A percentile compares a stretch with the other conserved stretches of the same genome.
These are phyloP conservation scores for Gryon sp. DNA, from an alignment of 1,140 invertebrate species.

Conservation along the genomic window DNA sequence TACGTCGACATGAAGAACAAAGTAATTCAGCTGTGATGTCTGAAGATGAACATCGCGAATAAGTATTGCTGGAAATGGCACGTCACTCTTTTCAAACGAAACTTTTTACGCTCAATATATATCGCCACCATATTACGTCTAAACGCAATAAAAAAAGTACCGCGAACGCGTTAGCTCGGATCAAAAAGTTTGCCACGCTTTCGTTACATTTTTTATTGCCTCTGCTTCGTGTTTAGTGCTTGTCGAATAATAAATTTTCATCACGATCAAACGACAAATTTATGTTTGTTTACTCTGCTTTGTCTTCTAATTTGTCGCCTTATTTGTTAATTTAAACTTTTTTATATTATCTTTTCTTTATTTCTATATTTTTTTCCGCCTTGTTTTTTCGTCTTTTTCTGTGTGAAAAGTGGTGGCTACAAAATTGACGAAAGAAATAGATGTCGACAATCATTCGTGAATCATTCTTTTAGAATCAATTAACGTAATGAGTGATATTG, in stretches of 20 bases:
- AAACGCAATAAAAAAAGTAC: constrained; percentile 37
- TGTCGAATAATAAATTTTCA: constrained; percentile 27
- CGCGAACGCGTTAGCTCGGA: constrained; percentile 27
- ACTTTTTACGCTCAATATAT: constrained; percentile 46
- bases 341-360: neutral
- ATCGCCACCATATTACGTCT: constrained; percentile 29
- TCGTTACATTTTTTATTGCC: constrained; percentile 31
- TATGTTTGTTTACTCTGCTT: constrained; percentile 2
- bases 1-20: constrained; percentile 53
- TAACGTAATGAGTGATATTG: constrained; percentile 45
- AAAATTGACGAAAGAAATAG: neutral
- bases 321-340: neutral
- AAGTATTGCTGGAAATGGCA: constrained; percentile 50
- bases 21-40: constrained; percentile 55
- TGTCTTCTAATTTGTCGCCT: neutral
- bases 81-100: constrained; percentile 50
- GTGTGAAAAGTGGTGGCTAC: neutral
- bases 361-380: too few relatives aligned
- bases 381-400: too few relatives aligned
- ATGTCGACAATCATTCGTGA: neutral
- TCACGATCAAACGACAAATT: constrained; percentile 15
- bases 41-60: constrained; percentile 45
- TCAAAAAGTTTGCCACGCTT: constrained; percentile 47
- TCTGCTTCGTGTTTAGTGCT: neutral
- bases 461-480: constrained; percentile 39